Base-by-base conservation (phyloP, 92 coral and sea anemone genomes). In the Scolanthus callimorphus region DNA sequence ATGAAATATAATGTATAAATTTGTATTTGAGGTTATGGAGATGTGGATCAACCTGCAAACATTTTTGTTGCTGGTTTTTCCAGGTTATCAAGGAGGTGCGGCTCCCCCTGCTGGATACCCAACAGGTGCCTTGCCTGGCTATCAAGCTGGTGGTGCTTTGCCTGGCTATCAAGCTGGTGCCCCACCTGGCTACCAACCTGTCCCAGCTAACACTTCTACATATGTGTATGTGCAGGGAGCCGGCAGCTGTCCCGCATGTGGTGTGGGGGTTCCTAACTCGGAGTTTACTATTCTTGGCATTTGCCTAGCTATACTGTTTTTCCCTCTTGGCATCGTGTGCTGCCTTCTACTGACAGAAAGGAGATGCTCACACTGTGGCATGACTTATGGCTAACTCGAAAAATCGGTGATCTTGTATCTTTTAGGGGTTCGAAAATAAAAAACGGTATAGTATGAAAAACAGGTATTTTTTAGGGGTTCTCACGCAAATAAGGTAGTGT, bases 171-270 rank as follows among this genome's bases (percentile, higher is more conserved):
- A 70, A 49, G 58, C 54, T 2, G 60, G 71, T 29, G 71, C 71
- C 0, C 86, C 81, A 0, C 67, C 86, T 27, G 81, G 76, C 12
- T 80, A 80, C 62, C 86, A 80, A 21, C 71, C 86, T 29, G 67
- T 71, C 0, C 68, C 79, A n/a, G 67, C 71, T n/a, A 55, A 63
- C 25, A 60, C 65, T 53, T 45, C 69, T 23, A 80, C 81, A 2
- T 46, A 51, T 25, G 69, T 72, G 25, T 25, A 38, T 31, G 80
- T 72, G 17, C 17, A 31, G 3, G 41, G 75, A 1, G n/a, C n/a
- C n/a, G 86, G 86, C 20, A 51, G 62, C 55, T 80, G 86, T 31
- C 86, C 86, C 10, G 75, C 86, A 30, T 80, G 86, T 59, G 52
- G 61, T 6, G 15, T 44, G 17, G 86, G 86, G 17, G 34, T 30